Base-by-base conservation (phyloP, 2,888 invertebrate genomes). In the Stenotaenia linearis region DNA sequence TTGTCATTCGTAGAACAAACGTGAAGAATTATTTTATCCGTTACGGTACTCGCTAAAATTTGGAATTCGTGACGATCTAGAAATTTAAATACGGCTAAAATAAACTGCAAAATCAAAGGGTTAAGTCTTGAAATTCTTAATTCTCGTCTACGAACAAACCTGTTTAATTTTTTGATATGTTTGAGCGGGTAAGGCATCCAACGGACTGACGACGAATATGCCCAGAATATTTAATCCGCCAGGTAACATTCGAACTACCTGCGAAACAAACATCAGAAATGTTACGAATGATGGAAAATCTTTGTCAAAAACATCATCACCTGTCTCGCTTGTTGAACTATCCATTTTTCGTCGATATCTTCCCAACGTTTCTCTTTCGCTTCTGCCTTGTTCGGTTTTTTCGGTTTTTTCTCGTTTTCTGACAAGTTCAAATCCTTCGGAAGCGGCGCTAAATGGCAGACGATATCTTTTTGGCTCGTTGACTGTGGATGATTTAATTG, bases 191-290 rank as follows among this genome's bases (percentile, higher is more conserved):
- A 78, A 35, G 45, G 21, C 45, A 15, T 78, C 78, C 18, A n/a
- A 9, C 9, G 85, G 82, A 28, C 85, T 91, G 78, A 91, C 90
- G 30, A 94, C 88, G 86, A 95, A 96, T 83, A 95, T 89, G 86
- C 93, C 96, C 85, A 95, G 88, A 76, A 96, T 92, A 87, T 91
- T 91, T 89, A 96, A 91, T 75, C 96, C 96, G 61, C 96, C 97
- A 37, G 96, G 94, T 81, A 96, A 88, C 95, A 96, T 96, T 86
- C 94, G 90, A 1, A 92, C 92, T 0, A 94, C 89, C 90, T 90
- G 81, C 0, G 82, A 37, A 79, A 80, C 2, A 15, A 23, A 37
- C 74, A n/a, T n/a, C n/a, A n/a, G n/a, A n/a, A n/a, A n/a, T n/a
- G n/a, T n/a, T n/a, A n/a, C n/a, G n/a, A n/a, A n/a, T n/a, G n/a